Conservation (phyloP, 2,888 invertebrate species). For the Fragum whitleyi region DNA sequence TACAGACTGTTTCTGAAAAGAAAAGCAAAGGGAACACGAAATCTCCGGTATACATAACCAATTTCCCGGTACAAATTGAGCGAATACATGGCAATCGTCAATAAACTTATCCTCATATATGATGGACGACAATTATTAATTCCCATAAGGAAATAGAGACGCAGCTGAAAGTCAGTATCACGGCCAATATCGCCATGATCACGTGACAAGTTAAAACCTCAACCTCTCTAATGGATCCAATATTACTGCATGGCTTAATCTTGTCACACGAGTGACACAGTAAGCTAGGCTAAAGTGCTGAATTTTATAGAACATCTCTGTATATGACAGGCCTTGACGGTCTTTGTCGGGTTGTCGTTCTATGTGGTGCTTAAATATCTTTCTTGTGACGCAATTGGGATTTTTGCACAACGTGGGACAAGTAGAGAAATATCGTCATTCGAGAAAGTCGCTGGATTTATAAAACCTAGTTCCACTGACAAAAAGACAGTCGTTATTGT, state of each 20-base stretch:
- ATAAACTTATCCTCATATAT: background rate
- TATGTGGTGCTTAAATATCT: too few relatives aligned
- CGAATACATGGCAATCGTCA: background rate
- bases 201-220: background rate
- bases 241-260: slow-evolving; percentile 4
- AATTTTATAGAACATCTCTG: background rate
- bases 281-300: background rate
- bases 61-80: too few relatives aligned
- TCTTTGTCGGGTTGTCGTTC: background rate
- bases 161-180: background rate
- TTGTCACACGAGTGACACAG: background rate
- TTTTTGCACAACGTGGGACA: too few relatives aligned
- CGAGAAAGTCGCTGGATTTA: too few relatives aligned
- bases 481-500: too few relatives aligned
- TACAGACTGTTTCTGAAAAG: too few relatives aligned
- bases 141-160: background rate
- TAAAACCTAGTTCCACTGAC: too few relatives aligned
- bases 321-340: background rate
- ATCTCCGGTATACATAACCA: too few relatives aligned
- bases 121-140: background rate
- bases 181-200: background rate
- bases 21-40: too few relatives aligned
- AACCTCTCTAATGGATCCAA: slow-evolving; percentile 1
- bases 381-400: too few relatives aligned
- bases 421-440: too few relatives aligned